Percentiles rank a stretch among this genome's conserved stretches.
These are phyloP conservation scores for Panorpa germanica DNA, from an alignment of 2,888 invertebrate species.

Conservation along the genomic window DNA sequence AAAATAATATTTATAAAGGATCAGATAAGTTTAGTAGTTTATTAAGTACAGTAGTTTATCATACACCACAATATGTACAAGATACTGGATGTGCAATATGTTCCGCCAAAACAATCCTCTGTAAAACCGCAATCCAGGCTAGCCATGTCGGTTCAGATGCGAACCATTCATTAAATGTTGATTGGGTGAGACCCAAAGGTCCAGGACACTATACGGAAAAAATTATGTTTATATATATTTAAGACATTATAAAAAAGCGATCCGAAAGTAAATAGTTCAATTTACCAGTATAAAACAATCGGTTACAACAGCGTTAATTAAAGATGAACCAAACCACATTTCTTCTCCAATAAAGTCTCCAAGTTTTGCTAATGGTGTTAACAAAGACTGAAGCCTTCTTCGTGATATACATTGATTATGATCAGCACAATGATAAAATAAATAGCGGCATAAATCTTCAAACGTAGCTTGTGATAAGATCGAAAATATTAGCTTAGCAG, in stretches of 20 bases:
- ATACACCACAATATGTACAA: too few relatives aligned
- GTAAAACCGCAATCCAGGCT: too few relatives aligned
- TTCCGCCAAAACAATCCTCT: too few relatives aligned
- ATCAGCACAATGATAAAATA: constrained; percentile 52
- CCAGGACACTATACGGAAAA: too few relatives aligned
- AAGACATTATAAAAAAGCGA: constrained; percentile 8
- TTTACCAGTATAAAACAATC: constrained; percentile 52
- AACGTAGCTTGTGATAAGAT: constrained; percentile 44
- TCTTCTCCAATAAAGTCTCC: constrained; percentile 41
- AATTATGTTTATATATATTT: constrained; percentile 3
- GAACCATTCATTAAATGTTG: too few relatives aligned
- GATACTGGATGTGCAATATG: too few relatives aligned
- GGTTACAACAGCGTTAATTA: constrained; percentile 45
- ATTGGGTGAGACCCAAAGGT: too few relatives aligned
- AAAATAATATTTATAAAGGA: too few relatives aligned
- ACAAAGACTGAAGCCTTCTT: constrained; percentile 35
- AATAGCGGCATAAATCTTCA: constrained; percentile 39
- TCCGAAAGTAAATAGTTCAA: constrained; percentile 7
- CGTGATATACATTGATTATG: constrained; percentile 56
- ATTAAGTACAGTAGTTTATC: too few relatives aligned
- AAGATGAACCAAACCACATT: constrained; percentile 36
- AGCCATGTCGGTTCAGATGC: too few relatives aligned
- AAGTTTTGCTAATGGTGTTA: constrained; percentile 40
- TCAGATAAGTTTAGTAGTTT: too few relatives aligned
- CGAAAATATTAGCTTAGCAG: constrained; percentile 46